These are phyloP conservation scores for Liodrosophila aerea DNA, from an alignment of 2,888 invertebrate species.

Conservation along the genomic window DNA sequence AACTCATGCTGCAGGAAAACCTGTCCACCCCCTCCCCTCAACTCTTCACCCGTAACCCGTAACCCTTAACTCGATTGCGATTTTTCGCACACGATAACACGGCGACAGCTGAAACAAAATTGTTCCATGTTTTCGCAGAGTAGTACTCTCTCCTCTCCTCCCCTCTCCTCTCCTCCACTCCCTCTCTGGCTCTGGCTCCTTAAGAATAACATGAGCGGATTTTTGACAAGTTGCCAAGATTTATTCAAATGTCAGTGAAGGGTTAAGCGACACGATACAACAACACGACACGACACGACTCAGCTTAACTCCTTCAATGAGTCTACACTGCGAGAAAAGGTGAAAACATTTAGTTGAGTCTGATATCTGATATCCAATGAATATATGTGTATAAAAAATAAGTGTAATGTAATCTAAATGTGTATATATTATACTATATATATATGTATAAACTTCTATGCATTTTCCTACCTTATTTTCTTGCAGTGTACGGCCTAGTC, in stretches of 20 bases:
- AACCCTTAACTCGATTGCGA: slow-evolving; percentile 30
- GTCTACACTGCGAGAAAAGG: too few relatives aligned
- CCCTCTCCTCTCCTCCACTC: too few relatives aligned
- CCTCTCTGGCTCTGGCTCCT: slow-evolving; percentile 8
- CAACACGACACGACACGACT: too few relatives aligned
- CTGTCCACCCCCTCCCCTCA: background rate
- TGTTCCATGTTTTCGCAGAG: slow-evolving; percentile 63
- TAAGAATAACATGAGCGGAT: slow-evolving; percentile 53
- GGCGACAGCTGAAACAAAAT: slow-evolving; percentile 70
- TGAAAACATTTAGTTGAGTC: too few relatives aligned
- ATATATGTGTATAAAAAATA: too few relatives aligned
- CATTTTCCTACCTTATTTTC: too few relatives aligned
- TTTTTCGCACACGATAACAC: slow-evolving; percentile 73
- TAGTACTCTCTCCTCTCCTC: too few relatives aligned
- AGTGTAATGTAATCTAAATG: too few relatives aligned
- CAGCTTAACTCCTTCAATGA: background rate
- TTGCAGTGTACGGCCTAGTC: too few relatives aligned
- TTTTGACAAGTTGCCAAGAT: slow-evolving; percentile 74
- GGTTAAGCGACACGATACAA: slow-evolving; percentile 65
- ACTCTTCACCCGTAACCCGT: background rate
- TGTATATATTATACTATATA: too few relatives aligned
- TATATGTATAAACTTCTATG: too few relatives aligned
- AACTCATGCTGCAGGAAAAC: slow-evolving; percentile 12
- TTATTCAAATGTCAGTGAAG: slow-evolving; percentile 75
- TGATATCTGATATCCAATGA: too few relatives aligned